These are phyloP conservation scores for Botrylloides violaceus DNA, from an alignment of 23 tunicate genomes.

Conservation along the genomic window DNA sequence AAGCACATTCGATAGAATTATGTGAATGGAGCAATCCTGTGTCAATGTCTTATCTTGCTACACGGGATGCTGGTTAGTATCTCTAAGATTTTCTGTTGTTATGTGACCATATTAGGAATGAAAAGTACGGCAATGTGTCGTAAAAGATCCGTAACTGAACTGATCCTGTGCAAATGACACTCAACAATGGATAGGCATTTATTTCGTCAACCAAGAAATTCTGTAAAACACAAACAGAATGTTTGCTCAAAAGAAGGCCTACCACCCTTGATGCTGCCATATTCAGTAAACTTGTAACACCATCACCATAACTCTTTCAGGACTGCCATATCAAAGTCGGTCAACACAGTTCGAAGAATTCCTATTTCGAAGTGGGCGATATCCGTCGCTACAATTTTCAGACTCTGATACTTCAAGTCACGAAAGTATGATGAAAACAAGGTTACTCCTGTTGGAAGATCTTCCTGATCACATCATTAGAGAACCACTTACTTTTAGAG, in stretches of 20 bases:
- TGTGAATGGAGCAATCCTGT: slow-evolving; percentile 83
- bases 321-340: slow-evolving; percentile 40
- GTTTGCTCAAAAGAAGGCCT: no score
- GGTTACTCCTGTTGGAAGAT: slow-evolving; percentile 58
- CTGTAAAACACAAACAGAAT: no score
- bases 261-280: no score
- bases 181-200: no score
- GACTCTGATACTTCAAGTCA: not conserved
- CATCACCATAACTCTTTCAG: slow-evolving; percentile 32
- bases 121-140: no score
- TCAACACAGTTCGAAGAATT: slow-evolving; percentile 57
- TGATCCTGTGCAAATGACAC: no score
- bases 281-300: no score
- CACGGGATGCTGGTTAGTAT: slow-evolving; percentile 60
- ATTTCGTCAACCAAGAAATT: no score
- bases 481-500: slow-evolving; percentile 35
- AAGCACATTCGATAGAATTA: slow-evolving; percentile 30
- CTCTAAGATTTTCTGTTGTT: no score
- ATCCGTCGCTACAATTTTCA: slow-evolving; percentile 38
- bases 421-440: not conserved
- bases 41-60: slow-evolving; percentile 36
- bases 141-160: no score
- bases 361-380: slow-evolving; percentile 69
- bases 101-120: no score
- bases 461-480: slow-evolving; percentile 46